Evolutionary conservation across 2,888 invertebrate species (phyloP).

Genomic region (Cosmorhoe ocellata): DNA sequence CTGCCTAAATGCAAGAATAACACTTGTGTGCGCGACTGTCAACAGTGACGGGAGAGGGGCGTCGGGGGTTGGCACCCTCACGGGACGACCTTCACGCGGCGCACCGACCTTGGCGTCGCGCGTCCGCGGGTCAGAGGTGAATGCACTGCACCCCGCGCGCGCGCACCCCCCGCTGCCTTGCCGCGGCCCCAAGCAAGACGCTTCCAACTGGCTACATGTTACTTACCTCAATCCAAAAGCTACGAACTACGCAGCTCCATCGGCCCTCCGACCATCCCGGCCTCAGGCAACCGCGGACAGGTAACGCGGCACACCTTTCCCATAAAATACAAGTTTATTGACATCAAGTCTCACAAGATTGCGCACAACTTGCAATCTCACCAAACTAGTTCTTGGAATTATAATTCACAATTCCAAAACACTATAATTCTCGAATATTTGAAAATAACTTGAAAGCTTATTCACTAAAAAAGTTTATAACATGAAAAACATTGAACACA

Average conservation of each 20-base stretch:
- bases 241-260: slow-evolving; percentile 62
- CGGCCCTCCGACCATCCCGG: slow-evolving; percentile 39
- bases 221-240: slow-evolving; percentile 59
- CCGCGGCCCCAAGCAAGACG: slow-evolving; percentile 46
- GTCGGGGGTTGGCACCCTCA: slow-evolving; percentile 79
- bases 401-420: slow-evolving; percentile 12
- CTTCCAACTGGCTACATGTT: slow-evolving; percentile 7
- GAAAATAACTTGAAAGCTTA: slow-evolving; percentile 47
- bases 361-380: slow-evolving; percentile 66
- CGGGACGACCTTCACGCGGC: slow-evolving; percentile 81
- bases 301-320: slow-evolving; percentile 81
- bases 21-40: slow-evolving; percentile 55
- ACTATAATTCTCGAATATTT: slow-evolving; percentile 48
- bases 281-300: slow-evolving; percentile 69
- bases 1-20: no score
- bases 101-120: slow-evolving; percentile 81
- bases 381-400: slow-evolving; percentile 56
- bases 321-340: slow-evolving; percentile 80
- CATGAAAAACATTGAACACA: slow-evolving; percentile 74
- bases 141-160: slow-evolving; percentile 57
- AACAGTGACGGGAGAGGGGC: slow-evolving; percentile 46
- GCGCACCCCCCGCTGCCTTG: slow-evolving; percentile 47
- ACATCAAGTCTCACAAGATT: slow-evolving; percentile 76
- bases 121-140: slow-evolving; percentile 82
- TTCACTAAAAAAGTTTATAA: slow-evolving; percentile 63